Evolutionary conservation across 1,140 invertebrate species (phyloP).

Genomic region (Drosophila navojoa): DNA sequence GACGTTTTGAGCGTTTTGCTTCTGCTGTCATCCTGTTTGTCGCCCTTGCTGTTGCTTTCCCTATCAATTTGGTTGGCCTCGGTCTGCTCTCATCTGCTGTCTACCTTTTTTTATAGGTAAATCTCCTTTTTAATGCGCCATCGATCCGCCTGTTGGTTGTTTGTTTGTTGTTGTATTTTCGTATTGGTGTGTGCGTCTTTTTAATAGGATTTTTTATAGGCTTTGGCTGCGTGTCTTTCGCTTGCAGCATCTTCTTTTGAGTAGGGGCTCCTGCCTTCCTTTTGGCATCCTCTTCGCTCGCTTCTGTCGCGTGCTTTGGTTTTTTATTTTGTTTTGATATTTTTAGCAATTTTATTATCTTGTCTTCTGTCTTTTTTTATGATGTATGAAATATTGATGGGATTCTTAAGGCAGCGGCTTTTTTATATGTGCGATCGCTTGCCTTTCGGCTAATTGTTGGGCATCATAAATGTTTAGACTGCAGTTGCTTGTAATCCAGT

Average conservation of each 20-base stretch:
- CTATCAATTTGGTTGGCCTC: conserved; percentile 47
- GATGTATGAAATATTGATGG: conserved; percentile 55
- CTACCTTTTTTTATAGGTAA: conserved; percentile 78
- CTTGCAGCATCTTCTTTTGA: conserved; percentile 44
- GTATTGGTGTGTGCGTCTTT: conserved; percentile 61
- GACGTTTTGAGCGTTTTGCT: conserved; percentile 12
- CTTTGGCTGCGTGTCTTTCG: conserved; percentile 36
- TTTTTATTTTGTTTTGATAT: conserved; percentile 49
- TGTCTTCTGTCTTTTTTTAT: conserved; percentile 41
- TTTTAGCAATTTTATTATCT: conserved; percentile 61
- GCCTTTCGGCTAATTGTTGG: conserved; percentile 38
- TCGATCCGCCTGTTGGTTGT: conserved; percentile 61
- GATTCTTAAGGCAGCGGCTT: conserved; percentile 4
- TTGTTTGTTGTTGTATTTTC: conserved; percentile 38
- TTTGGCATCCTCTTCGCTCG: conserved; percentile 19
- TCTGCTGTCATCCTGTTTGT: conserved; percentile 33
- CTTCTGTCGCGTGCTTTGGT: conserved; percentile 60
- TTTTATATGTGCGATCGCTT: conserved; percentile 33
- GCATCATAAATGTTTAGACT: neutral
- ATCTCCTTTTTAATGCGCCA: conserved; percentile 71
- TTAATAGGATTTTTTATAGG: conserved; percentile 78
- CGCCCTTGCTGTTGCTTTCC: conserved; percentile 36
- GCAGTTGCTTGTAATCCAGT: neutral
- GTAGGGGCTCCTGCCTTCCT: conserved; percentile 16
- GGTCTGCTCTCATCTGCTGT: conserved; percentile 53